Percentiles rank a stretch among this genome's conserved stretches.
phyloP scores from a whole-genome alignment of 2,113 vertebrate genomes.

The Perca flavescens region DNA sequence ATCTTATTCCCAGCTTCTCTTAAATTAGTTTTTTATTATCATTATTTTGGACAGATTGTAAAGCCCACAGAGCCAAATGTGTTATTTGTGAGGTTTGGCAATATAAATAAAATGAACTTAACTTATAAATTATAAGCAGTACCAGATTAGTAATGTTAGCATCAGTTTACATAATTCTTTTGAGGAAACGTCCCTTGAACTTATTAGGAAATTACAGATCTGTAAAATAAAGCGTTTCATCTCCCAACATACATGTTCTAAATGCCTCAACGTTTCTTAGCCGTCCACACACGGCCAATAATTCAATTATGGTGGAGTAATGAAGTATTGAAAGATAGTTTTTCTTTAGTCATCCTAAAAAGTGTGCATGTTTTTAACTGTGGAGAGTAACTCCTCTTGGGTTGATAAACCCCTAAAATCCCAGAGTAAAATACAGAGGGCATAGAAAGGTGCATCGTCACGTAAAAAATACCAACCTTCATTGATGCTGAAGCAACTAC shows the following conservation, averaged over 20 bases:
- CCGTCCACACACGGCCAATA: background rate
- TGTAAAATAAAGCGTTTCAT: background rate
- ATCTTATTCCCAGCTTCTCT: background rate
- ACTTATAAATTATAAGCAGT: background rate
- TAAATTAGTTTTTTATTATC: background rate
- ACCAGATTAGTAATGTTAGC: background rate
- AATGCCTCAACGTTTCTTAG: background rate
- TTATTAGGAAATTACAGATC: background rate
- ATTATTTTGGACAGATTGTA: background rate
- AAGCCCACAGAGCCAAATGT: background rate
- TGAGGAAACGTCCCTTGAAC: background rate
- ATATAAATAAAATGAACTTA: background rate
- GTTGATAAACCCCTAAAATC: background rate
- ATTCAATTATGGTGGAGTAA: background rate
- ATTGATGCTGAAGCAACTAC: background rate
- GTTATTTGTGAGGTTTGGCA: background rate
- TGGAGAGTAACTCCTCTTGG: background rate
- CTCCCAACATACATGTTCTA: too few relatives aligned
- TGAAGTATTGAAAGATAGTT: background rate
- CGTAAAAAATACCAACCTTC: background rate
- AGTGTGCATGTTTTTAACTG: background rate
- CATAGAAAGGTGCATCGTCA: background rate
- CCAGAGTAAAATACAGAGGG: background rate
- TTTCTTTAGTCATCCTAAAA: background rate
- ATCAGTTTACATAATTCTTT: background rate